Evolutionary conservation across 1,140 invertebrate species (phyloP), one percentile per base, ranked within the genome.

Genomic region (Drosophila quadrilineata): DNA sequence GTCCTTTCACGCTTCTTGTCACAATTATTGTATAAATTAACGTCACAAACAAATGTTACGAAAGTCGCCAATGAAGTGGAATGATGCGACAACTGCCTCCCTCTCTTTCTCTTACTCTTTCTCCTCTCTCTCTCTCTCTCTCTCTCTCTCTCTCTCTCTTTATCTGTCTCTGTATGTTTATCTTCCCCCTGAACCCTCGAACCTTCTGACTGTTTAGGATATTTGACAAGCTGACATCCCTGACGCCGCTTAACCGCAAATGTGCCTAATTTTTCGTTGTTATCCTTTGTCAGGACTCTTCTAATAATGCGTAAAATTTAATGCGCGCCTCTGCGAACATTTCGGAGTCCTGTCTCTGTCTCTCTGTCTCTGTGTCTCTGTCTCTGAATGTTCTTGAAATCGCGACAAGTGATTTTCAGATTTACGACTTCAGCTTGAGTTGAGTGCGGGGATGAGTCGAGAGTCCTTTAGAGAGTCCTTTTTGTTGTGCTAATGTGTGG

Each of bases 11-110:
- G 56, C 52, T 73, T 57, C 53, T 73, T 82, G 74, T 74, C 82
- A 80, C 87, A 80, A 88, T 88, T 87, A 88, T 88, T 88, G 87
- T 88, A 88, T 88, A 88, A 88, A 88, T 88, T 88, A 88, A 88
- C 68, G 87, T 88, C 87, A 88, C 71, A 88, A 88, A 88, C 87
- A 88, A 88, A 88, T 88, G 87, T 88, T 88, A 74, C 87, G 77
- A 88, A 88, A 85, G 87, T 75, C 75, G 75, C 79, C 87, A 88
- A 88, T 88, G 87, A 88, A 88, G 87, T 87, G 87, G 87, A 88
- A 88, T 84, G 71, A 85, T 80, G 79, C 71, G 67, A 49, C 24
- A 46, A 68, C 38, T 54, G 48, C 28, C 67, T 41, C 19, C 10
- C 29, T 38, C 56, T n/a, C n/a, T n/a, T n/a, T n/a, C n/a, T n/a